Base-by-base conservation (phyloP, 92 coral and sea anemone species). In the Palythoa grandiflora region DNA sequence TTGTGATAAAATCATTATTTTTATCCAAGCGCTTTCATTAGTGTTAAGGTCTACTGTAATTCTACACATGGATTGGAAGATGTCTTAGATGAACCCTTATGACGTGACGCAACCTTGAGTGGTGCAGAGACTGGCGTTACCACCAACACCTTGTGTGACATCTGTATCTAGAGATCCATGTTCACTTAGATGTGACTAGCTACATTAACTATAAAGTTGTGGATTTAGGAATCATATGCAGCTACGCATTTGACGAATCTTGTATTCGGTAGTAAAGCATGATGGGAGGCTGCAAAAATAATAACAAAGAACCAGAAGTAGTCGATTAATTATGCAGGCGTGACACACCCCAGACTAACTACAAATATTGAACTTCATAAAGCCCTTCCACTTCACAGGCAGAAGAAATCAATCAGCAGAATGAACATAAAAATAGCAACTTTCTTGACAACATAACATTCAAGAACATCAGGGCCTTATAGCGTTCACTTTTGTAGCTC, bases 201-300 rank as follows among this genome's bases (percentile, higher is more conserved):
- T 81, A 13, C 44, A 51, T 14, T 71, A 48, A 38, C 1, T 10
- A 71, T 16, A 65, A 20, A 28, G 70, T 57, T 57, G 54, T 38
- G 47, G 60, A 40, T 12, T 74, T 39, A 17, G 52, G n/a, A 16
- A 74, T 17, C 52, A 65, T 9, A 75, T 40, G 38, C 61, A 40
- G 48, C 77, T 60, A 79, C 44, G 28, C 75, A 38, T 16, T 50
- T n/a, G 89, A 66, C 28, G 70, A 9, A 37, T 84, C 89, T 17
- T 77, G 77, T 63, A 94, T 89, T 28, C 94, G 91, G 76, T 92
- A 94, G 63, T 94, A 90, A 14, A 94, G 90, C n/a, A 94, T 90
- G 84, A 94, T 92, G 40, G 96, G 96, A n/a, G 96, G 96, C 80
- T 89, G 90, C 91, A 87, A 11, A 80, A 44, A 72, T 59, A 36